Conservation (phyloP, 2,888 invertebrate species). For the Scaptomyza tumidula region DNA sequence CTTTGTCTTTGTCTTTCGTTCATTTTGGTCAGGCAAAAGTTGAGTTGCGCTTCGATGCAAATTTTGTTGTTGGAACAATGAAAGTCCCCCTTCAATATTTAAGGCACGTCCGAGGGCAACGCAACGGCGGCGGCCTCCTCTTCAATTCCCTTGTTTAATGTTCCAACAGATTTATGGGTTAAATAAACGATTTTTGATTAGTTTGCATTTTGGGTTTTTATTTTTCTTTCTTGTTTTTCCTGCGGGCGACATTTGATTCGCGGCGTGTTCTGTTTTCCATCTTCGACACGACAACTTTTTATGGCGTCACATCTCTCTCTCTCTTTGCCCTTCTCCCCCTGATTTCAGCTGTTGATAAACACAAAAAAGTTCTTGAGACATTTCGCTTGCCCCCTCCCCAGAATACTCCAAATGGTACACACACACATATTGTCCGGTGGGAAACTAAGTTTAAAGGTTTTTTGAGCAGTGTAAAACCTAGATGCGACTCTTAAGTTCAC, state of each 20-base stretch:
- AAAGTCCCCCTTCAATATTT: constrained; percentile 64
- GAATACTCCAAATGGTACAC: constrained; percentile 13
- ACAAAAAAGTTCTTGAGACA: constrained; percentile 31
- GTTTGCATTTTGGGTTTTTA: constrained; percentile 30
- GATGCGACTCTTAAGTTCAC: background rate
- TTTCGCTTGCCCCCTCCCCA: constrained; percentile 5
- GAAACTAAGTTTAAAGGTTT: background rate
- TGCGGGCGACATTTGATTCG: constrained; percentile 55
- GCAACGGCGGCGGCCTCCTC: constrained; percentile 32
- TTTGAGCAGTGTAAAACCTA: constrained; percentile 25
- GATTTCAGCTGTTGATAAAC: constrained; percentile 44
- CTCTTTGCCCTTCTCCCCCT: constrained; percentile 1
- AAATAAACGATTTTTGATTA: constrained; percentile 78
- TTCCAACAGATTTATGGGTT: constrained; percentile 70
- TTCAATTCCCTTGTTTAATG: constrained; percentile 46
- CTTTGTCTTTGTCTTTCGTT: constrained; percentile 54
- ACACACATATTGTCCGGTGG: constrained; percentile 11
- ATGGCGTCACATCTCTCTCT: constrained; percentile 39
- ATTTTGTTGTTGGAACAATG: constrained; percentile 30
- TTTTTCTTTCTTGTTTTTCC: constrained; percentile 21
- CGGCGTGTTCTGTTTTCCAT: constrained; percentile 3
- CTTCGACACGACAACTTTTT: constrained; percentile 18
- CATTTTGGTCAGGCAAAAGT: constrained; percentile 36
- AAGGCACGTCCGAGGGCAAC: constrained; percentile 58
- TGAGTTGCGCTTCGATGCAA: constrained; percentile 65